These are phyloP conservation scores for Bursaphelenchus mucronatus DNA, from an alignment of 1,140 invertebrate species.

Conservation along the genomic window DNA sequence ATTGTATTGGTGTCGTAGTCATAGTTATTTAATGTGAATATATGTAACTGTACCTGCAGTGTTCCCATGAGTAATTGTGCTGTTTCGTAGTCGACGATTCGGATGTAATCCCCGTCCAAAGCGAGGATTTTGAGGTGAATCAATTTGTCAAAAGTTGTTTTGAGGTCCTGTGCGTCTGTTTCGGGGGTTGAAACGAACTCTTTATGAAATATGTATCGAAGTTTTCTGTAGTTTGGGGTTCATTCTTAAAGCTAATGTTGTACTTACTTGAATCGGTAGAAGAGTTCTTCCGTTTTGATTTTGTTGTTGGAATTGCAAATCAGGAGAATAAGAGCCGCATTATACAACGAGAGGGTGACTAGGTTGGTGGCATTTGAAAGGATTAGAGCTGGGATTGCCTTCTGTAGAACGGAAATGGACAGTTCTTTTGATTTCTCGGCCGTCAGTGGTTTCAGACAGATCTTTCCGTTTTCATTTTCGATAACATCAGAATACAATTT, in stretches of 20 bases:
- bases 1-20: neutral
- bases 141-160: neutral
- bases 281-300: neutral
- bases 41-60: neutral
- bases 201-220: constrained; percentile 10
- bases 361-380: constrained; percentile 37
- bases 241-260: neutral
- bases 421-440: constrained; percentile 20
- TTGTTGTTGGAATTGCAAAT: neutral
- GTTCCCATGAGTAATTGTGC: neutral
- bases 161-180: neutral
- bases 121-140: neutral
- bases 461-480: constrained; percentile 14
- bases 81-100: neutral
- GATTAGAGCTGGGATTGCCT: constrained; percentile 34
- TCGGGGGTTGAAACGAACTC: constrained; percentile 13
- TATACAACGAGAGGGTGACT: constrained; percentile 1
- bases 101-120: neutral
- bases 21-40: neutral
- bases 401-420: constrained; percentile 22
- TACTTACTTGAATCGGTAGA: constrained; percentile 10
- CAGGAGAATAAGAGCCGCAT: constrained; percentile 3
- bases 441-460: constrained; percentile 19
- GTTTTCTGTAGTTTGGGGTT: too few species aligned
- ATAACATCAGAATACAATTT: constrained; percentile 12